Evolutionary conservation across 2,888 invertebrate genomes (phyloP).

Genomic region (Flabesymbios commensalis): DNA sequence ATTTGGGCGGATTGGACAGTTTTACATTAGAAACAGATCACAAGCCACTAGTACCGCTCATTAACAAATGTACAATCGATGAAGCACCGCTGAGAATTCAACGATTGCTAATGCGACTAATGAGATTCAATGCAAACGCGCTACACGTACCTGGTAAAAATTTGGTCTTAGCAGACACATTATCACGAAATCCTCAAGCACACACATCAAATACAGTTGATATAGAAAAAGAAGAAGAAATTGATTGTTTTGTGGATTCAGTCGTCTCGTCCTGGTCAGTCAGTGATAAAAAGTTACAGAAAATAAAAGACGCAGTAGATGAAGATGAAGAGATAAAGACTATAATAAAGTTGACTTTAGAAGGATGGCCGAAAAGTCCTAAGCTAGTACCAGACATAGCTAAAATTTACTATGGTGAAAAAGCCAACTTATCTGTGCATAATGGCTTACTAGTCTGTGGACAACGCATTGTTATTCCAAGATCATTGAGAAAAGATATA

Average conservation of each 20-base stretch:
- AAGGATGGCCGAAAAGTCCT: conserved; percentile 7
- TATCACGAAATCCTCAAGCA: conserved; percentile 1
- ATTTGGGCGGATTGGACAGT: background rate
- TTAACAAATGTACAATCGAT: conserved; percentile 1
- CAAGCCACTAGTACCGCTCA: conserved; percentile 12
- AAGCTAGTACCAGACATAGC: background rate
- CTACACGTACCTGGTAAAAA: conserved; percentile 8
- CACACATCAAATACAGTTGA: background rate
- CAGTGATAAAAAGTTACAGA: conserved; percentile 14
- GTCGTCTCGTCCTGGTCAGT: background rate
- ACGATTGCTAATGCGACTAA: conserved; percentile 9
- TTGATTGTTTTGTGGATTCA: conserved; percentile 9
- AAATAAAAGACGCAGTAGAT: conserved; percentile 9
- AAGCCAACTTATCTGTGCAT: background rate
- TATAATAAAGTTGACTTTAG: conserved; percentile 2
- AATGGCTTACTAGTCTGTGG: conserved; percentile 1
- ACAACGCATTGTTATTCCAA: conserved; percentile 1
- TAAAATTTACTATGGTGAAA: background rate
- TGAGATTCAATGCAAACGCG: conserved; percentile 6
- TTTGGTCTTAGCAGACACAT: conserved; percentile 5
- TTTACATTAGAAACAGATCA: conserved; percentile 5
- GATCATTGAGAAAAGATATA: conserved; percentile 13
- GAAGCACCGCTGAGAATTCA: conserved; percentile 5
- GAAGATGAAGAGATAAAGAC: conserved; percentile 13
- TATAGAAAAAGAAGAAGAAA: conserved; percentile 17